These are phyloP conservation scores for Atrina japonica DNA, from an alignment of 2,888 invertebrate species.

Conservation along the genomic window DNA sequence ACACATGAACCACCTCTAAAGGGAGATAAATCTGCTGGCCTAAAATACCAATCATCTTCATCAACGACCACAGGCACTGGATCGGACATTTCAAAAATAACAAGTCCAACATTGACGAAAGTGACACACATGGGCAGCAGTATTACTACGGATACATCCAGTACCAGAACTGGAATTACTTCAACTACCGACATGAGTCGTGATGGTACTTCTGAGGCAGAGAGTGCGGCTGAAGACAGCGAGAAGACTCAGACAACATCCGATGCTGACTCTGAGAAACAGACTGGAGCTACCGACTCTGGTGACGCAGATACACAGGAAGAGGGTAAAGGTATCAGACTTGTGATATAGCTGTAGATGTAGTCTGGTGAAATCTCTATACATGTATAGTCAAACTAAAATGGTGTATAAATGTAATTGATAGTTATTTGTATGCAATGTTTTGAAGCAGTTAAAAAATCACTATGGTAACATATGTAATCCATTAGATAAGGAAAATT, in stretches of 20 bases:
- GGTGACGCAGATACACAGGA: conserved; percentile 57
- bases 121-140: conserved; percentile 40
- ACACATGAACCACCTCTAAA: no score
- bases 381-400: no score
- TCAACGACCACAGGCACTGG: neutral
- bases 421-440: no score
- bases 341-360: no score
- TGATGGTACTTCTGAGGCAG: conserved; percentile 65
- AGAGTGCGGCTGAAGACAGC: conserved; percentile 57
- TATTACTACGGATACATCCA: conserved; percentile 65
- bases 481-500: no score
- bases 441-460: no score
- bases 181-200: conserved; percentile 65
- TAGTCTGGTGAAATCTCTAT: no score
- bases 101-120: conserved; percentile 15
- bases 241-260: conserved; percentile 66
- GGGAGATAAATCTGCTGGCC: neutral
- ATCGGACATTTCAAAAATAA: neutral
- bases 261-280: conserved; percentile 56
- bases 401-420: no score
- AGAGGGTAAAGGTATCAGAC: conserved; percentile 48
- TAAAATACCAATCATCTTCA: neutral
- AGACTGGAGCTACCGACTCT: conserved; percentile 51
- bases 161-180: conserved; percentile 64
- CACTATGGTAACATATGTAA: no score